Percentiles rank a stretch among this genome's conserved stretches.
Evolutionary conservation across 2,888 invertebrate genomes (phyloP).

Genomic region (Rhamnusium bicolor): DNA sequence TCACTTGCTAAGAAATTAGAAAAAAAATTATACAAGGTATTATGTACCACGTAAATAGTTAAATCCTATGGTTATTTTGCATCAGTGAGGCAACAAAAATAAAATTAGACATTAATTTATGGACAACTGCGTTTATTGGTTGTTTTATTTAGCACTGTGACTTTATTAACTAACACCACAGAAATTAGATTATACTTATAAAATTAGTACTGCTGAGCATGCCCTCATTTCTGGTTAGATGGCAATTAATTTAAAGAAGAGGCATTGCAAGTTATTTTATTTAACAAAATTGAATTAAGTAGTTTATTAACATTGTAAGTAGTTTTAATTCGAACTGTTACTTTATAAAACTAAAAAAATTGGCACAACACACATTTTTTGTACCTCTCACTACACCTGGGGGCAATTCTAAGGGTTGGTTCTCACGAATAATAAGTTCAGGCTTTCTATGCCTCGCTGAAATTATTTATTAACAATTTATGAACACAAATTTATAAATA

Average conservation of each 20-base stretch:
- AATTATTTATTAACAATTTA: slow-evolving; percentile 50
- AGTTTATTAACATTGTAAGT: neutral
- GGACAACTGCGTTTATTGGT: neutral
- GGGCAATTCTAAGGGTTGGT: slow-evolving; percentile 90
- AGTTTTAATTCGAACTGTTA: neutral
- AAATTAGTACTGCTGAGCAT: neutral
- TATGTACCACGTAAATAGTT: neutral
- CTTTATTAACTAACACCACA: too few species aligned
- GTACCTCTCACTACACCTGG: slow-evolving; percentile 94
- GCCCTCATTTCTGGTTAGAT: neutral
- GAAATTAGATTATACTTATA: neutral
- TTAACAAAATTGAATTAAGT: neutral
- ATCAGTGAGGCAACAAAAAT: neutral
- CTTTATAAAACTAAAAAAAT: slow-evolving; percentile 6
- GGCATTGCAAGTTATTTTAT: neutral
- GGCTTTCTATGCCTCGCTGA: slow-evolving; percentile 82
- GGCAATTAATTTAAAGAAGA: neutral
- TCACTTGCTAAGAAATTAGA: slow-evolving; percentile 79
- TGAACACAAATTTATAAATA: neutral
- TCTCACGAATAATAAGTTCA: slow-evolving; percentile 93
- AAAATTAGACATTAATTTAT: neutral
- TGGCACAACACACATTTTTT: slow-evolving; percentile 44
- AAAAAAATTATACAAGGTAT: slow-evolving; percentile 26
- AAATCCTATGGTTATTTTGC: neutral
- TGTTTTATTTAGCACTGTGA: too few species aligned